Evolutionary conservation across 2,797 vertebrate genomes (phyloP).

Genomic region (Botia almorhae): DNA sequence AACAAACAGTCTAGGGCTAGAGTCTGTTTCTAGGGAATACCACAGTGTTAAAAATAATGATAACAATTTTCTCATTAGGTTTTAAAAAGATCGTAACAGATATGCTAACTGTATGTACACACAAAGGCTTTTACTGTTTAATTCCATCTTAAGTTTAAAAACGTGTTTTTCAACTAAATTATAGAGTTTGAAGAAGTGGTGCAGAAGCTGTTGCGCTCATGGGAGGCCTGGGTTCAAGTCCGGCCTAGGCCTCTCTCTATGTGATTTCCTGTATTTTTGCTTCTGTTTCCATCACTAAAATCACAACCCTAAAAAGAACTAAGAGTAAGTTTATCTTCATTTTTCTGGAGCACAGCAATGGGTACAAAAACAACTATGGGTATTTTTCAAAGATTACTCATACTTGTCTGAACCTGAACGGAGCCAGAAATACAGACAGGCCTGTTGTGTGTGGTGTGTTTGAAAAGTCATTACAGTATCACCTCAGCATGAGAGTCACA

Average conservation of each 20-base stretch:
- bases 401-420: background rate
- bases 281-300: background rate
- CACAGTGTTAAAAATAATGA: constrained; percentile 36
- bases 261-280: background rate
- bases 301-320: background rate
- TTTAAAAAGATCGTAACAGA: background rate
- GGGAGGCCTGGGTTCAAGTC: too few relatives aligned
- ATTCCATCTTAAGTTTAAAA: background rate
- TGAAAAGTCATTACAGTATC: constrained; percentile 56
- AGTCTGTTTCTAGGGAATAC: constrained; percentile 32
- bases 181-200: too few relatives aligned
- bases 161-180: too few relatives aligned
- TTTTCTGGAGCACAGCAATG: too few relatives aligned
- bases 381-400: background rate
- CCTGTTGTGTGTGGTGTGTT: constrained; percentile 31
- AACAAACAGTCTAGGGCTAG: constrained; percentile 53
- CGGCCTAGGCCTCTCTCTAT: too few relatives aligned
- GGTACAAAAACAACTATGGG: background rate
- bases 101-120: background rate
- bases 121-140: background rate
- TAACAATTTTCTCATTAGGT: constrained; percentile 10
- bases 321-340: background rate
- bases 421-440: background rate
- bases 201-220: too few relatives aligned
- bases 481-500: constrained; percentile 56